phyloP scores from a whole-genome alignment of 2,113 vertebrate species.

The Coregonus clupeaformis region DNA sequence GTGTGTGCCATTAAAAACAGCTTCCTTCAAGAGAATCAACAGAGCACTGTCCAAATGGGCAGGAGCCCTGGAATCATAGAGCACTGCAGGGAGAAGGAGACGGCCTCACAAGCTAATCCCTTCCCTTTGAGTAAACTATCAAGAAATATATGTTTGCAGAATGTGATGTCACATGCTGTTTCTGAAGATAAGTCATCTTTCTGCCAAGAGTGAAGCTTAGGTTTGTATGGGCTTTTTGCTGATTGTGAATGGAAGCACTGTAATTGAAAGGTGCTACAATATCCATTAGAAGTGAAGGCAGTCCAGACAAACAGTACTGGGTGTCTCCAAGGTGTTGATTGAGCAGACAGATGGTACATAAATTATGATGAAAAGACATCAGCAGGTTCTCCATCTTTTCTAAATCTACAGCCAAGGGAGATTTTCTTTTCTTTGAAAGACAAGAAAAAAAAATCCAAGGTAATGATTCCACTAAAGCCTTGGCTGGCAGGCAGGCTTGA shows the following conservation, averaged over 20 bases:
- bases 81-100: constrained; percentile 42
- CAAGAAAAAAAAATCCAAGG: constrained; percentile 53
- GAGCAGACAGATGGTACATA: constrained; percentile 72
- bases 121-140: constrained; percentile 36
- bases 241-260: constrained; percentile 29
- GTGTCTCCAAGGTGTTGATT: constrained; percentile 72
- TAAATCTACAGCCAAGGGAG: constrained; percentile 74
- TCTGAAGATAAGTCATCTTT: constrained; percentile 7
- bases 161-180: not conserved
- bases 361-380: constrained; percentile 74
- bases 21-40: constrained; percentile 55
- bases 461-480: constrained; percentile 62
- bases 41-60: constrained; percentile 42
- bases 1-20: constrained; percentile 64
- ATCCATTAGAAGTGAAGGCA: constrained; percentile 57
- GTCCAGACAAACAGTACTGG: constrained; percentile 50
- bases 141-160: not conserved
- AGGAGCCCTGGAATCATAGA: constrained; percentile 53
- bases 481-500: constrained; percentile 60
- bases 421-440: constrained; percentile 75
- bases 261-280: constrained; percentile 57
- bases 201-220: not conserved
- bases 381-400: constrained; percentile 59
- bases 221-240: not conserved
- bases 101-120: constrained; percentile 43